Evolutionary conservation across 1,140 invertebrate genomes (phyloP).

Genomic region (Diorhabda elongata): DNA sequence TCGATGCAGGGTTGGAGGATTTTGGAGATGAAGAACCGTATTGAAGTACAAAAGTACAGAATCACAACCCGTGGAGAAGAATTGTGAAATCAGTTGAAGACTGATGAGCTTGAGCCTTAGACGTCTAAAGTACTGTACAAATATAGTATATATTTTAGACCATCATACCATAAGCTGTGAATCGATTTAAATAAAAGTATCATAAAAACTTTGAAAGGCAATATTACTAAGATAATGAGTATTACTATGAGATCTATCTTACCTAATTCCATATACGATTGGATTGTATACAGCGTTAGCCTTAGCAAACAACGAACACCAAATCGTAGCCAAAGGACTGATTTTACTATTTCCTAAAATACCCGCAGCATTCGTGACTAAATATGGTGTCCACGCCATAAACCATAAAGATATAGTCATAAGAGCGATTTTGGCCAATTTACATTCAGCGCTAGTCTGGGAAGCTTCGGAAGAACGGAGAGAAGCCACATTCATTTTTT

Average conservation of each 20-base stretch:
- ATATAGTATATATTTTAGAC: too few species aligned
- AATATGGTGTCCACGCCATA: slow-evolving; percentile 80
- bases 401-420: slow-evolving; percentile 80
- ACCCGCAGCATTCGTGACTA: slow-evolving; percentile 73
- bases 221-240: too few species aligned
- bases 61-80: too few species aligned
- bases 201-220: too few species aligned
- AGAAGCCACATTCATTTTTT: slow-evolving; percentile 81
- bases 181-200: too few species aligned
- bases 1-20: not conserved
- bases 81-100: too few species aligned
- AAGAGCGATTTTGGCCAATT: slow-evolving; percentile 75
- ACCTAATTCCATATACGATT: slow-evolving; percentile 71
- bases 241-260: not conserved
- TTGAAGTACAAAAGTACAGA: too few species aligned
- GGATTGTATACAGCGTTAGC: slow-evolving; percentile 77
- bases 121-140: too few species aligned
- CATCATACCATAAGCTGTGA: too few species aligned
- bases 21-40: too few species aligned
- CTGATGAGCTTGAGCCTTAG: too few species aligned
- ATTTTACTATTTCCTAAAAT: slow-evolving; percentile 65
- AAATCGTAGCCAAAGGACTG: slow-evolving; percentile 69
- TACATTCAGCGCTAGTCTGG: slow-evolving; percentile 66
- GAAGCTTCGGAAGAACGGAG: slow-evolving; percentile 64
- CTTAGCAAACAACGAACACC: slow-evolving; percentile 76